A percentile compares a stretch with the other conserved stretches of the same genome.
Conservation (phyloP, 2,797 vertebrate genomes). For the Emys orbicularis region DNA sequence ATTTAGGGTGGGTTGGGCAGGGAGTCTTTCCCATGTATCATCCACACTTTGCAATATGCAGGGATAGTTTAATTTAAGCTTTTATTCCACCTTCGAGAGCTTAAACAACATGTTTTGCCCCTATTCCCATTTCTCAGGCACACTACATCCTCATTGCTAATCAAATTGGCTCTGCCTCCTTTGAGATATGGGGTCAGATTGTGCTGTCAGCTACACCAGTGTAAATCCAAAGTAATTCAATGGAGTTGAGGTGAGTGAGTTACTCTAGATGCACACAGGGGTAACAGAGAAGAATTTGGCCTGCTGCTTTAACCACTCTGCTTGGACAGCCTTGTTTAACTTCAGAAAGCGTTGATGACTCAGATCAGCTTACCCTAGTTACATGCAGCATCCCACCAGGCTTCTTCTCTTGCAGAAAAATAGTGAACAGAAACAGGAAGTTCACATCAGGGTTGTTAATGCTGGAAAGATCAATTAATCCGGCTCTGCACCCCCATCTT, state of each 20-base stretch:
- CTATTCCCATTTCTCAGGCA: not conserved
- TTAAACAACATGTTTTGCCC: not conserved
- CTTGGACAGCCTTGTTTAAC: not conserved
- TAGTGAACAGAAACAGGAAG: conserved; percentile 52
- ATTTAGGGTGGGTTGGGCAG: not conserved
- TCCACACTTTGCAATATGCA: conserved; percentile 27
- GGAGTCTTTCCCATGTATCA: not conserved
- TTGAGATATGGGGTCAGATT: not conserved
- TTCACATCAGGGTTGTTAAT: conserved; percentile 1
- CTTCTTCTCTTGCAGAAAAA: conserved; percentile 15
- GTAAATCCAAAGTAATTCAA: not conserved
- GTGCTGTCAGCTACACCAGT: not conserved
- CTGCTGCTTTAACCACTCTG: conserved; percentile 12
- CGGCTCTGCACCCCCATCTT: not conserved
- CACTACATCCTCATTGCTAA: not conserved
- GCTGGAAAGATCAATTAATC: not conserved
- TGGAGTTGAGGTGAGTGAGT: not conserved
- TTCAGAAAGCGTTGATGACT: conserved; percentile 32
- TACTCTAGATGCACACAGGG: not conserved
- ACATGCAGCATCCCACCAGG: not conserved
- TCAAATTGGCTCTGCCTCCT: not conserved
- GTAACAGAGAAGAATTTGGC: not conserved
- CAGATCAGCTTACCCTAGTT: not conserved
- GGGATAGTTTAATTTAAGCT: not conserved
- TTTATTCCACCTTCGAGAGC: not conserved